Conservation (phyloP, 2,888 invertebrate species). For the Ephialtes manifestator region DNA sequence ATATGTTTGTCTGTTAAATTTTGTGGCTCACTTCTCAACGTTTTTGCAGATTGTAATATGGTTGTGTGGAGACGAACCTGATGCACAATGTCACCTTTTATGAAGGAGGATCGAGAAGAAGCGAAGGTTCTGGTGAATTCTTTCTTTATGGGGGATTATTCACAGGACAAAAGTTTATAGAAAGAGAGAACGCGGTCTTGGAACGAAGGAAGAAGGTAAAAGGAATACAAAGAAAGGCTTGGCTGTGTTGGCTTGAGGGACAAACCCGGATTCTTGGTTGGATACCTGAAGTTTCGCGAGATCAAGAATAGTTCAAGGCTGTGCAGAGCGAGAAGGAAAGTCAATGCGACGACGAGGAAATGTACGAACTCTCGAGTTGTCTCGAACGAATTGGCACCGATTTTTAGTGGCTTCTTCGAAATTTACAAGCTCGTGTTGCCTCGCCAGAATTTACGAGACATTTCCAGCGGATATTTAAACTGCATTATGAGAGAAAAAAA, state of each 20-base stretch:
- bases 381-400: constrained; percentile 2
- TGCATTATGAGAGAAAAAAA: neutral
- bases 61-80: neutral
- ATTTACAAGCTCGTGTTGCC: neutral
- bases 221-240: neutral
- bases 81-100: neutral
- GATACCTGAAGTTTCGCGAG: constrained; percentile 31
- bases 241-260: constrained; percentile 6
- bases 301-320: constrained; percentile 54
- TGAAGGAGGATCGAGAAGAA: neutral
- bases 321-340: constrained; percentile 8
- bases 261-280: neutral
- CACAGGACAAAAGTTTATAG: neutral
- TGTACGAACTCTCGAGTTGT: neutral
- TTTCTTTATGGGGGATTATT: neutral
- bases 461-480: neutral
- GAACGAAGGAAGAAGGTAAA: neutral
- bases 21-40: neutral
- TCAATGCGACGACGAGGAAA: constrained; percentile 1
- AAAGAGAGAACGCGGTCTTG: neutral
- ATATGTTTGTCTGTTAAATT: neutral
- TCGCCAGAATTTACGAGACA: neutral
- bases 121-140: neutral
- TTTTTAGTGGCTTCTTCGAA: neutral
- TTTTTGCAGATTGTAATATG: neutral